These are phyloP conservation scores for Chiloscyllium plagiosum DNA, from an alignment of 2,113 vertebrate genomes.

Conservation along the genomic window DNA sequence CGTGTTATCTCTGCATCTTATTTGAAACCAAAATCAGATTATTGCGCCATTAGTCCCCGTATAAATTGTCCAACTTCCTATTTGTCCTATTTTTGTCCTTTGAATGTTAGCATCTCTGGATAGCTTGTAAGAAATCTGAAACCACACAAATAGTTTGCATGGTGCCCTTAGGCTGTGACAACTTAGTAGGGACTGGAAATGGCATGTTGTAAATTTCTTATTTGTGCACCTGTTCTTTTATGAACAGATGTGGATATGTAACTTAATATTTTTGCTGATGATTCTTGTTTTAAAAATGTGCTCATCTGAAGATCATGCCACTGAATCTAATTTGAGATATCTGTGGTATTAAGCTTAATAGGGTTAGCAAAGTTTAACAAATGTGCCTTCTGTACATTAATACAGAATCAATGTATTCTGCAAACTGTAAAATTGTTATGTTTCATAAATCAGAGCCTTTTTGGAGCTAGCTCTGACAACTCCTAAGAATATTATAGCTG, in stretches of 20 bases:
- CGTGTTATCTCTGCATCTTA: background rate
- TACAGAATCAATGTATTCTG: background rate
- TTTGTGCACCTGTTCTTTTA: slow-evolving; percentile 3
- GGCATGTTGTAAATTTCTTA: slow-evolving; percentile 5
- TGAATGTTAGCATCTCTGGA: background rate
- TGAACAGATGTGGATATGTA: background rate
- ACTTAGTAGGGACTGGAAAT: background rate
- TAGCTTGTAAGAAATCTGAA: background rate
- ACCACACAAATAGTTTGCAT: background rate
- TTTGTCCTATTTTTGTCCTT: background rate
- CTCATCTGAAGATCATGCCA: background rate
- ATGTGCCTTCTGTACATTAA: background rate
- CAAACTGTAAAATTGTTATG: background rate
- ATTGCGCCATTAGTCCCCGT: background rate
- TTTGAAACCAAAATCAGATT: background rate
- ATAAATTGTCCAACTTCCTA: background rate
- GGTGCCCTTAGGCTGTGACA: background rate
- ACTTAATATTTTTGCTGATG: slow-evolving; percentile 21
- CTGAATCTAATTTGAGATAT: slow-evolving; percentile 10
- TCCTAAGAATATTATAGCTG: background rate
- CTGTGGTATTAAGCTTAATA: background rate
- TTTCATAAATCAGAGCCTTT: slow-evolving; percentile 17
- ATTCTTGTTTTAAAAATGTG: background rate
- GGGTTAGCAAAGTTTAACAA: background rate
- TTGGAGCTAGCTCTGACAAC: background rate